phyloP scores from a whole-genome alignment of 2,888 invertebrate genomes.

The Drosophila prolongata region DNA sequence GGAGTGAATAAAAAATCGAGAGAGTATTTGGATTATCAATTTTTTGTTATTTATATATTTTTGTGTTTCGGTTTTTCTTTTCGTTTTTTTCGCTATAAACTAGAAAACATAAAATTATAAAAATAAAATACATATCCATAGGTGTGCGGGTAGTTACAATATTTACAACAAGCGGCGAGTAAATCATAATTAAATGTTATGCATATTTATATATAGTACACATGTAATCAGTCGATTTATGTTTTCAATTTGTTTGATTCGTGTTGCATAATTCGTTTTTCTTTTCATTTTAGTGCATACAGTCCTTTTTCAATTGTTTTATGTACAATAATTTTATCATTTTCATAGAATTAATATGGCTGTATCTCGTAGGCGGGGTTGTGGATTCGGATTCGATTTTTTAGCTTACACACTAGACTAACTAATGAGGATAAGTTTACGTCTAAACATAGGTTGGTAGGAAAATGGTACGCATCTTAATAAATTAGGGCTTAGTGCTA shows the following conservation, averaged over 20 bases:
- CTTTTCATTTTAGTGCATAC: slow-evolving; percentile 31
- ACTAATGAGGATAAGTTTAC: slow-evolving; percentile 74
- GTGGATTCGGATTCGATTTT: slow-evolving; percentile 25
- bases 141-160: slow-evolving; percentile 49
- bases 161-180: slow-evolving; percentile 57
- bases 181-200: slow-evolving; percentile 49
- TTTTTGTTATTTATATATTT: slow-evolving; percentile 45
- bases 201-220: slow-evolving; percentile 64
- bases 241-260: slow-evolving; percentile 33
- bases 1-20: slow-evolving; percentile 20
- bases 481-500: slow-evolving; percentile 68
- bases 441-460: slow-evolving; percentile 50
- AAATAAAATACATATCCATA: slow-evolving; percentile 38
- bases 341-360: slow-evolving; percentile 74
- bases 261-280: slow-evolving; percentile 36
- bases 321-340: slow-evolving; percentile 41
- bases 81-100: slow-evolving; percentile 64
- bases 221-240: slow-evolving; percentile 75
- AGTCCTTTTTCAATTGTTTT: slow-evolving; percentile 42
- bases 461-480: slow-evolving; percentile 38
- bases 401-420: slow-evolving; percentile 64
- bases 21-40: slow-evolving; percentile 24
- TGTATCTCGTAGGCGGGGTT: slow-evolving; percentile 50
- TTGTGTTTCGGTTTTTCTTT: slow-evolving; percentile 30
- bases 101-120: slow-evolving; percentile 71